Conservation (phyloP, 2,113 vertebrate genomes). For the Rhinoptilus africanus region DNA sequence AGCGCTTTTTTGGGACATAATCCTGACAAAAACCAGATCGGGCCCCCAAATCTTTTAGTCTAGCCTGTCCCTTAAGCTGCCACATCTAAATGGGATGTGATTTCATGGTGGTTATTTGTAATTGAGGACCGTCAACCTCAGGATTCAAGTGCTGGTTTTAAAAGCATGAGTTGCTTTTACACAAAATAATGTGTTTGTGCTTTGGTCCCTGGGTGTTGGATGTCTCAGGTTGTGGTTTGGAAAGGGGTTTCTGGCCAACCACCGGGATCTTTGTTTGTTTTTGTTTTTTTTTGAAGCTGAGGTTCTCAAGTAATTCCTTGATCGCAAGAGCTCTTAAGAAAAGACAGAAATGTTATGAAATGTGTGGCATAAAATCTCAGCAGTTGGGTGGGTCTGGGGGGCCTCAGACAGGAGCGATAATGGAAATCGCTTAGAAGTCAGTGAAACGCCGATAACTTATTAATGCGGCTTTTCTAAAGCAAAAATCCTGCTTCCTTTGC, state of each 20-base stretch:
- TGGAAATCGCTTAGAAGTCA: not conserved
- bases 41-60: not conserved
- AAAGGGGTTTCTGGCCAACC: not conserved
- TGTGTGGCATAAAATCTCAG: not conserved
- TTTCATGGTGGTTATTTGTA: not conserved
- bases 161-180: not conserved
- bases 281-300: not conserved
- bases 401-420: not conserved
- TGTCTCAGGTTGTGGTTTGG: not conserved
- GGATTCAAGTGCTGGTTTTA: not conserved
- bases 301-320: not conserved
- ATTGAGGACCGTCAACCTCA: not conserved
- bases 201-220: not conserved
- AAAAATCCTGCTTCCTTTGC: not conserved
- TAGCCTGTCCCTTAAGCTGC: not conserved
- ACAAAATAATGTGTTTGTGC: not conserved
- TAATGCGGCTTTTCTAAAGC: not conserved
- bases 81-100: rapidly evolving
- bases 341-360: not conserved
- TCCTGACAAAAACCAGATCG: not conserved
- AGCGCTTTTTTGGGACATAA: rapidly evolving
- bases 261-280: not conserved
- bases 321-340: not conserved
- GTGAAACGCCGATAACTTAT: not conserved
- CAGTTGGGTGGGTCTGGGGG: not conserved